Base-by-base conservation (phyloP, 2,888 invertebrate genomes). In the Agrenia bidenticulata region DNA sequence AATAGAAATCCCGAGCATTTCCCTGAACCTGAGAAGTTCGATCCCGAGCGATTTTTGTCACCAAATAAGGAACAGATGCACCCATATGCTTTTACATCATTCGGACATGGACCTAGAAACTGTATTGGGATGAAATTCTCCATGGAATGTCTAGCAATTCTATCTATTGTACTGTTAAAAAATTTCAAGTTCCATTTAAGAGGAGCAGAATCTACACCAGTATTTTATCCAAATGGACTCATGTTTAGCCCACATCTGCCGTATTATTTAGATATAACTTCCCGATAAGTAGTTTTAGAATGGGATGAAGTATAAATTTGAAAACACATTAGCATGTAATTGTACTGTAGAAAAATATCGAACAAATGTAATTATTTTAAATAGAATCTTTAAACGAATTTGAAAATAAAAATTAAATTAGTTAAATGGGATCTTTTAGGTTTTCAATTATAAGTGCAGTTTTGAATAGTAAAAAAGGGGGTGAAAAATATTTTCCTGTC, bases 41-140 rank as follows among this genome's bases (percentile, higher is more conserved):
- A 61, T 9, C 74, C 75, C 0, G 74, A 75, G n/a, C 54, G 75
- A 51, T 75, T 69, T 24, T 23, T 75, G 51, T 65, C 69, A 0
- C 67, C 66, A 24, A 70, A 73, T 56, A 72, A 69, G 45, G 59
- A 73, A 7, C 69, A 71, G 7, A 19, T 70, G 37, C 69, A 75
- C 55, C 62, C 62, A 0, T 75, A 69, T 41, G 60, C 70, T 4
- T 45, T 45, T 1, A 63, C 60, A 0, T 21, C 55, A 0, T 72
- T 69, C 54, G 71, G 71, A 15, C 56, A 56, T 58, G 71, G 69
- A 1, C 72, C 72, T 2, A 56, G 66, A 51, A 66, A 61, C 19
- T 69, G 69, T 26, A 61, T 64, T 24, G 69, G 64, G 13, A 60
- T 27, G 32, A 26, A 57, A 26, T 70, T 70, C 51, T 61, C 67